These are phyloP conservation scores for Xiphydria camelus DNA, from an alignment of 2,888 invertebrate genomes.

Conservation along the genomic window DNA sequence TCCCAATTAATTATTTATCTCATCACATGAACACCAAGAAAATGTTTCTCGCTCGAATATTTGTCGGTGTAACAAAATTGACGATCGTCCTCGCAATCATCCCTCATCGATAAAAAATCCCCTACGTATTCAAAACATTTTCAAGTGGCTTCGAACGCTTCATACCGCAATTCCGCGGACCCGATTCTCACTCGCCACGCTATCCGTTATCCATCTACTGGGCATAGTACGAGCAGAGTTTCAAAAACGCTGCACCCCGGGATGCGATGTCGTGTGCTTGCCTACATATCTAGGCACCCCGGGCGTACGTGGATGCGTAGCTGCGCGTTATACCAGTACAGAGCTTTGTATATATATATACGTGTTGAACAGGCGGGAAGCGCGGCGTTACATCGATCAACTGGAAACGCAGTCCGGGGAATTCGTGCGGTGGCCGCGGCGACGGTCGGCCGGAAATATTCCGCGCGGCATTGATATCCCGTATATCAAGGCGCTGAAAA, in stretches of 20 bases:
- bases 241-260: constrained; percentile 23
- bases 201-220: too few species aligned
- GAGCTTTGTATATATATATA: constrained; percentile 8
- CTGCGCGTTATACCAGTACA: too few species aligned
- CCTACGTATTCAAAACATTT: constrained; percentile 20
- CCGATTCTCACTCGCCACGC: too few species aligned
- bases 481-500: too few species aligned
- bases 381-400: too few species aligned
- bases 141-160: constrained; percentile 19
- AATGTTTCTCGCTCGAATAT: too few species aligned
- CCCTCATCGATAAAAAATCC: constrained; percentile 3
- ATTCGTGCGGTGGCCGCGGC: constrained; percentile 39
- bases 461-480: constrained; percentile 33
- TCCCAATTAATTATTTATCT: too few species aligned
- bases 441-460: constrained; percentile 30
- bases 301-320: neutral
- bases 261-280: constrained; percentile 22
- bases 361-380: constrained; percentile 18
- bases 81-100: neutral
- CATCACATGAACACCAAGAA: too few species aligned
- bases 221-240: constrained; percentile 17
- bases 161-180: constrained; percentile 32
- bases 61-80: neutral
- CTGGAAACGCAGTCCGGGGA: constrained; percentile 27
- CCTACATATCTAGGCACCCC: constrained; percentile 14